Base-by-base conservation (phyloP, 2,113 vertebrate species). In the Carassius auratus region DNA sequence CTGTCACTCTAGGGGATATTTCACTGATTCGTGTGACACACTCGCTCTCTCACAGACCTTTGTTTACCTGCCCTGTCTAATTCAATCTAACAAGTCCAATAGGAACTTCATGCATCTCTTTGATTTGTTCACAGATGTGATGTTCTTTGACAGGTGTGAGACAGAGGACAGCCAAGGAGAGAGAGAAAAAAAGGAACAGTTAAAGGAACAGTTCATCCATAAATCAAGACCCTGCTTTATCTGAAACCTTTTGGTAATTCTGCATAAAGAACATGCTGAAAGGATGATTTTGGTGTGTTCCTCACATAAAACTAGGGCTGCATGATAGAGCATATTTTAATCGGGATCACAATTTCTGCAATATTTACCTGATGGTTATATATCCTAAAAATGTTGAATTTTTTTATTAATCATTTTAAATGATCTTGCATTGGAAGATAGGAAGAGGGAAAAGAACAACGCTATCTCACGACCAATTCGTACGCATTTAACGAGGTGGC, bases 81-180 rank as follows among this genome's bases (percentile, higher is more conserved):
- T 61, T 80, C 36, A 80, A 64, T 80, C 36, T 23, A 80, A 80
- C 77, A 61, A n/a, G 36, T 23, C 55, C 36, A 61, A 80, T 26
- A 23, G 57, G 57, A 80, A 62, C 77, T 80, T 38, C 57, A 26
- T 80, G 77, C 36, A 21, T 42, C 55, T 62, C 57, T 38, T 80
- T 76, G 45, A 62, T 62, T 80, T 14, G 13, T 42, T n/a, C 55
- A 61, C 55, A 61, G 76, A 79, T 61, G 55, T 62, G 36, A 62
- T 80, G 77, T 64, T 62, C 33, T 61, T n/a, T 80, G 77, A 80
- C 77, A 64, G 77, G 77, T 80, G 57, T 62, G 33, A 80, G 77
- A 62, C 12, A 55, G 75, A 76, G 75, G 75, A 76, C 75, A 76
- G 45, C 75, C 75, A 76, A 76, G 74, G 73, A 77, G 74, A 66